phyloP scores from a whole-genome alignment of 2,113 vertebrate genomes.

The Trematocara marginatum region DNA sequence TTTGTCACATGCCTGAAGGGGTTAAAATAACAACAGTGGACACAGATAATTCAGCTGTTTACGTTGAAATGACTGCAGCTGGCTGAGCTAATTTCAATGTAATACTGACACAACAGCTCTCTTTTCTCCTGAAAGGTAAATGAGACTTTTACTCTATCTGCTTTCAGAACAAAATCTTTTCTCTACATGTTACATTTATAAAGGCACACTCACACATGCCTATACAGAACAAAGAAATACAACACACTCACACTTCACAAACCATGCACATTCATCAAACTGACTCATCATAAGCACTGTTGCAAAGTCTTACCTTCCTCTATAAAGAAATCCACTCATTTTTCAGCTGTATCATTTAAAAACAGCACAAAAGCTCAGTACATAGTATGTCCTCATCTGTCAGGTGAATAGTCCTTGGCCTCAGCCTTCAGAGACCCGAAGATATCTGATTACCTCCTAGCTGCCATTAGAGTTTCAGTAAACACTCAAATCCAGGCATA shows the following conservation, averaged over 20 bases:
- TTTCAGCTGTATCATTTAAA: neutral
- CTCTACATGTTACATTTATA: neutral
- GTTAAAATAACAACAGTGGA: neutral
- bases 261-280: neutral
- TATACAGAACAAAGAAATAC: neutral
- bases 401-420: neutral
- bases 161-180: neutral
- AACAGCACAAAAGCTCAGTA: neutral
- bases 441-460: neutral
- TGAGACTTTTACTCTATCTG: neutral
- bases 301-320: constrained; percentile 67
- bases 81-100: constrained; percentile 16
- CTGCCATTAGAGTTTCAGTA: neutral
- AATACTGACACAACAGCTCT: neutral
- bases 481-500: neutral
- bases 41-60: neutral
- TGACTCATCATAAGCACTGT: neutral
- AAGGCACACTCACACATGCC: neutral
- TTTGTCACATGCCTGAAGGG: neutral
- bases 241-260: neutral
- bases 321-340: constrained; percentile 73
- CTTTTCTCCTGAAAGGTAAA: neutral
- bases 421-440: neutral
- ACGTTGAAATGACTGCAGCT: neutral
- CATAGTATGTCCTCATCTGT: neutral